Conservation (phyloP, 2,797 vertebrate genomes). For the Melanotaenia nigrans region DNA sequence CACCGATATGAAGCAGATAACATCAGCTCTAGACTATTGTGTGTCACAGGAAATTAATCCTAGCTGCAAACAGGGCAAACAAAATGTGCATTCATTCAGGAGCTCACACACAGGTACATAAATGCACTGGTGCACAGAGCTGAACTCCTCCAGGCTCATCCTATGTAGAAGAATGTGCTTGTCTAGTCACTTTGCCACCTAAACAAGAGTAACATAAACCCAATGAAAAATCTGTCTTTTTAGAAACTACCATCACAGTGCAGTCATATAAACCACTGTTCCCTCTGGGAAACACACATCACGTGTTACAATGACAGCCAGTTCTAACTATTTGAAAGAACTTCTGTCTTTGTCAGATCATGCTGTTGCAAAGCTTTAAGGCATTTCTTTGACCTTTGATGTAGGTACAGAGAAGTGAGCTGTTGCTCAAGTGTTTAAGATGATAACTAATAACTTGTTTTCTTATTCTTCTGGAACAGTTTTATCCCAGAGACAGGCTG, state of each 20-base stretch:
- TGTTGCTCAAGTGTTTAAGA: no score
- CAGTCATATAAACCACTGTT: not conserved
- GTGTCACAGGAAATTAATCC: slow-evolving; percentile 73
- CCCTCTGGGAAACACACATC: not conserved
- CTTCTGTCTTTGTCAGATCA: slow-evolving; percentile 1
- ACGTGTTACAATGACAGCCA: slow-evolving; percentile 1
- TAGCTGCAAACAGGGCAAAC: slow-evolving; percentile 52
- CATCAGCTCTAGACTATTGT: slow-evolving; percentile 62
- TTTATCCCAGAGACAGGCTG: not conserved
- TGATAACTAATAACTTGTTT: no score
- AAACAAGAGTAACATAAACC: slow-evolving; percentile 25
- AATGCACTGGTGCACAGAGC: not conserved
- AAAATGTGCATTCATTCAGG: slow-evolving; percentile 27
- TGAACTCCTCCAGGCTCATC: slow-evolving; percentile 35
- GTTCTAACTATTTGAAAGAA: slow-evolving; percentile 13
- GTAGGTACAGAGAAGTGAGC: not conserved
- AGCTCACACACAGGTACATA: slow-evolving; percentile 13
- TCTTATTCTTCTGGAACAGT: no score
- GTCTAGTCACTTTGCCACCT: slow-evolving; percentile 20
- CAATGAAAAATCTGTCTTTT: slow-evolving; percentile 12
- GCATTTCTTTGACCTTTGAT: slow-evolving; percentile 5
- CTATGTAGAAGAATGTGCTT: slow-evolving; percentile 41
- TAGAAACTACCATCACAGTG: not conserved
- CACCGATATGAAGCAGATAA: slow-evolving; percentile 63
- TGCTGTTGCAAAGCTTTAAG: slow-evolving; percentile 4